Evolutionary conservation across 2,888 invertebrate species (phyloP).

Genomic region (Nomada ferruginata): DNA sequence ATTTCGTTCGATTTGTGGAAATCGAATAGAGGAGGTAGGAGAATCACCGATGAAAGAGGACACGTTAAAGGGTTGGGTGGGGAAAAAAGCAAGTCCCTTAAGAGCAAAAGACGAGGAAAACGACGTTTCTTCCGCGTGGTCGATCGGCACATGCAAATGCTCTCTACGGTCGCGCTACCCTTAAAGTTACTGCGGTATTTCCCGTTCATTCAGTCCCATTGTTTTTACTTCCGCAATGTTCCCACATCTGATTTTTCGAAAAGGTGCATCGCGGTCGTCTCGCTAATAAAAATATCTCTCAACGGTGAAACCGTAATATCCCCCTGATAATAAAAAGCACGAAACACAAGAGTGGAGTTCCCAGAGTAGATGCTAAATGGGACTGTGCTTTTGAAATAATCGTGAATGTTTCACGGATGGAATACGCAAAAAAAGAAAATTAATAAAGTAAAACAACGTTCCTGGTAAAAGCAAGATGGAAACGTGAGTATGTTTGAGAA

Average conservation of each 20-base stretch:
- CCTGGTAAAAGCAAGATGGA: background rate
- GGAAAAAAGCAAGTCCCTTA: conserved; percentile 39
- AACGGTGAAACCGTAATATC: conserved; percentile 7
- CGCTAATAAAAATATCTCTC: conserved; percentile 6
- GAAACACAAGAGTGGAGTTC: background rate
- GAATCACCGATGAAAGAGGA: background rate
- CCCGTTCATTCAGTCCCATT: conserved; percentile 46
- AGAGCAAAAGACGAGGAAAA: conserved; percentile 72
- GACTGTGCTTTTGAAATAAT: background rate
- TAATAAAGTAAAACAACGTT: too few species aligned
- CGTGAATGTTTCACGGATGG: background rate
- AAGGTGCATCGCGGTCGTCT: background rate
- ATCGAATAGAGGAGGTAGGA: background rate
- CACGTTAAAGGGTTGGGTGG: background rate
- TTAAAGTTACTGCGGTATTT: conserved; percentile 47
- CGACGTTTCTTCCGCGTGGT: conserved; percentile 76
- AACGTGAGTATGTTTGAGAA: conserved; percentile 38
- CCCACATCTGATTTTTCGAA: conserved; percentile 42
- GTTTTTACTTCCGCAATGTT: conserved; percentile 49
- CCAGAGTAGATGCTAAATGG: background rate
- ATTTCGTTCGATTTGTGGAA: background rate
- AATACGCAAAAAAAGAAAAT: background rate
- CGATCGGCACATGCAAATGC: conserved; percentile 83
- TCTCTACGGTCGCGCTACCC: conserved; percentile 69
- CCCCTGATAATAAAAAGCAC: background rate